phyloP scores from a whole-genome alignment of 1,140 invertebrate genomes.

The Musca domestica region DNA sequence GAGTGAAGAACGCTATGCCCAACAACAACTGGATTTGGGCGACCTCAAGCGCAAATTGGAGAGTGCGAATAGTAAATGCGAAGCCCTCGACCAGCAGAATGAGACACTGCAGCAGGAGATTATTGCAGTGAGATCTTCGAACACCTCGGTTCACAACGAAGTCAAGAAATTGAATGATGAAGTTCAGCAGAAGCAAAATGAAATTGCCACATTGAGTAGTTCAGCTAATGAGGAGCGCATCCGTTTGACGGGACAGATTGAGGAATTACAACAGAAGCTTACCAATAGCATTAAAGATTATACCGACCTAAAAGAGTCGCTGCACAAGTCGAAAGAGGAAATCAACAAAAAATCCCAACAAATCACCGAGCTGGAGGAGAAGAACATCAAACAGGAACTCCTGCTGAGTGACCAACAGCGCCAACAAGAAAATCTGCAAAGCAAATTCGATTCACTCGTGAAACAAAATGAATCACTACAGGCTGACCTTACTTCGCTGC shows the following conservation, averaged over 20 bases:
- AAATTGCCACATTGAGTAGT: slow-evolving; percentile 26
- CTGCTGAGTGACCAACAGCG: slow-evolving; percentile 33
- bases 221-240: slow-evolving; percentile 26
- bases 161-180: slow-evolving; percentile 33
- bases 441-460: slow-evolving; percentile 32
- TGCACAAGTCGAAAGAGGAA: slow-evolving; percentile 42
- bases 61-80: slow-evolving; percentile 32
- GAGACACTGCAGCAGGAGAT: slow-evolving; percentile 33
- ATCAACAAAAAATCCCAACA: slow-evolving; percentile 45
- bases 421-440: slow-evolving; percentile 36
- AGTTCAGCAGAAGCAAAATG: slow-evolving; percentile 32
- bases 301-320: slow-evolving; percentile 47
- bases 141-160: slow-evolving; percentile 27
- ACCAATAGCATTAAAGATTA: slow-evolving; percentile 52
- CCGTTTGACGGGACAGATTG: slow-evolving; percentile 30
- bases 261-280: slow-evolving; percentile 30
- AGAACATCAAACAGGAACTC: slow-evolving; percentile 33
- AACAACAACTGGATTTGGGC: slow-evolving; percentile 33
- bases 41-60: slow-evolving; percentile 34
- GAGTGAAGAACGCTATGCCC: slow-evolving; percentile 21
- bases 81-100: slow-evolving; percentile 30
- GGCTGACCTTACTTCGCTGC: slow-evolving; percentile 31
- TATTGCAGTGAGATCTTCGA: slow-evolving; percentile 10
- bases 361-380: slow-evolving; percentile 33
- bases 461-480: slow-evolving; percentile 37